Base-by-base conservation (phyloP, 2,113 vertebrate genomes). In the Genyomyrus donnyi region DNA sequence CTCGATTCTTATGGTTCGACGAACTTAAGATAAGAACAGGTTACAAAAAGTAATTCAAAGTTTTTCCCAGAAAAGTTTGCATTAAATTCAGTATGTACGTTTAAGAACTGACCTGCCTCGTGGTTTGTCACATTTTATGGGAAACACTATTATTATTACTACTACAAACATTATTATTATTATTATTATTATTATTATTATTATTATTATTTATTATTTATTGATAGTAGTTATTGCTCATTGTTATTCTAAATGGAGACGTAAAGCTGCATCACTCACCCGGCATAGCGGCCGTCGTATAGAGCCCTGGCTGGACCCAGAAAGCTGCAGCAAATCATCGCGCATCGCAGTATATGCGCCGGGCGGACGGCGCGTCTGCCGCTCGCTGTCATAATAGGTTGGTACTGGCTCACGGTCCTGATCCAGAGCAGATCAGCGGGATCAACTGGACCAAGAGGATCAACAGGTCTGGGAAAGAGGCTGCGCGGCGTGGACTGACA, bases 211-310 rank as follows among this genome's bases (percentile, higher is more conserved):
- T 35, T 31, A 77, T 15, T 15, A 19, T 17, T 53, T 62, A 27
- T 62, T 8, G 24, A 7, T 62, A 27, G 9, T 27, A n/a, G n/a
- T 66, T 66, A 27, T 66, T 66, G 62, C 62, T 27, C 24, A 27
- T 66, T n/a, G n/a, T 66, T 66, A 66, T 27, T n/a, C n/a, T 66
- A 66, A n/a, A 66, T 66, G 62, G 8, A 66, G 9, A 27, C 24
- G n/a, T 66, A n/a, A 56, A 66, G 58, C 8, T 27, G 62, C 62
- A 66, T 66, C 62, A 96, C 96, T 96, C 94, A 96, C 96, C 96
- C 96, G 89, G 90, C 92, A 89, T 96, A 96, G 92, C 95, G 96
- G 94, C 95, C 96, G 94, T 93, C 95, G 93, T 96, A 96, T 56
- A 95, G 94, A 87, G 93, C 93, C 87, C 89, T 74, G 88, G 92